phyloP scores from a whole-genome alignment of 2,888 invertebrate genomes.

The Eretmocerus hayati region DNA sequence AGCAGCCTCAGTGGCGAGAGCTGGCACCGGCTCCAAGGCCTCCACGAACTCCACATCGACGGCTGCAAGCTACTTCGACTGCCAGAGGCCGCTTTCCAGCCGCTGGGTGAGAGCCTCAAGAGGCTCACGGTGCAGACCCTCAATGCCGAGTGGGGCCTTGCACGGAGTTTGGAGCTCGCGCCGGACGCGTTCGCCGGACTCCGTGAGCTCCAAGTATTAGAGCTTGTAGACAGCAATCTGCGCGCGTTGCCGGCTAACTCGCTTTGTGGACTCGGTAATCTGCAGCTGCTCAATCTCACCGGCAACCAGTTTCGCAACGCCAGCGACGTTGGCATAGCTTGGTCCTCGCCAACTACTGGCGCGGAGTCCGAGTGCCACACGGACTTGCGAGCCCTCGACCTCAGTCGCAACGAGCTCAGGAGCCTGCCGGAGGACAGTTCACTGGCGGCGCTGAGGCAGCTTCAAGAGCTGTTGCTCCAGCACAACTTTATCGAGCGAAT shows the following conservation, averaged over 20 bases:
- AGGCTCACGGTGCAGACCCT: constrained; percentile 71
- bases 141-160: constrained; percentile 72
- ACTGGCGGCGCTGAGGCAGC: constrained; percentile 65
- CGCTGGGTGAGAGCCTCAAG: constrained; percentile 70
- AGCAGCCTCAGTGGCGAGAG: constrained; percentile 67
- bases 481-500: constrained; percentile 77
- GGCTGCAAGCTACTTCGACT: constrained; percentile 75
- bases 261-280: constrained; percentile 71
- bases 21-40: constrained; percentile 64
- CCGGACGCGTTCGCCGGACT: constrained; percentile 68
- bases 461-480: constrained; percentile 73
- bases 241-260: constrained; percentile 70
- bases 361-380: constrained; percentile 49
- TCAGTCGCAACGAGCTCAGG: constrained; percentile 74
- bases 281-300: constrained; percentile 78
- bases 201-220: constrained; percentile 70
- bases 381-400: constrained; percentile 69
- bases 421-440: constrained; percentile 67
- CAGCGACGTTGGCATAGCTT: constrained; percentile 65
- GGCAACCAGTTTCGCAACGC: constrained; percentile 74
- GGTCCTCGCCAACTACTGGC: constrained; percentile 42
- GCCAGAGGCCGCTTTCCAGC: constrained; percentile 71
- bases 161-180: constrained; percentile 67
- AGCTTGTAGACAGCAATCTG: constrained; percentile 78
- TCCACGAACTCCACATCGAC: constrained; percentile 68